These are phyloP conservation scores for Rhadinocentrus ornatus DNA, from an alignment of 2,797 vertebrate species.

Conservation along the genomic window DNA sequence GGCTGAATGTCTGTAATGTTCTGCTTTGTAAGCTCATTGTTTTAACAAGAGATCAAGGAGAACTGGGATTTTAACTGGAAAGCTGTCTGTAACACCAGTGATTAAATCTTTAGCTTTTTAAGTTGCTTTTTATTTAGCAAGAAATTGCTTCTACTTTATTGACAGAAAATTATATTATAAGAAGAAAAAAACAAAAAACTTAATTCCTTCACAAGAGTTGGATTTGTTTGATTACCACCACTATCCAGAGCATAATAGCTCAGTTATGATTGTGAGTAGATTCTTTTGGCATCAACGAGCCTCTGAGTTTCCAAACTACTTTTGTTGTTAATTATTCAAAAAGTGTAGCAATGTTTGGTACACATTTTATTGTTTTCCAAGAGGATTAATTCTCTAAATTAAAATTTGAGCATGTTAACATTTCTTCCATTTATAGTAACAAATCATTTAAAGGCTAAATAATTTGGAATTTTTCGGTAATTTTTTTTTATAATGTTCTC, in stretches of 20 bases:
- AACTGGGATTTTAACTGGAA: conserved; percentile 6
- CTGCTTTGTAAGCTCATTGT: conserved; percentile 20
- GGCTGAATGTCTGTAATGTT: no score
- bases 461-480: no score
- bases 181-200: no score
- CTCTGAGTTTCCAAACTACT: background rate
- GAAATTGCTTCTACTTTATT: background rate
- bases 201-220: background rate
- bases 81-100: background rate
- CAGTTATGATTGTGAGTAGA: background rate
- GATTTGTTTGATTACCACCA: background rate
- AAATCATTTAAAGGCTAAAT: no score
- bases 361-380: background rate
- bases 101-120: background rate
- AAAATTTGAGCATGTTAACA: background rate
- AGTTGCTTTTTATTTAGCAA: background rate
- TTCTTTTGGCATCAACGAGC: background rate
- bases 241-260: no score
- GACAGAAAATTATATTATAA: no score
- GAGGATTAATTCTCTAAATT: background rate
- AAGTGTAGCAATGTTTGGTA: no score
- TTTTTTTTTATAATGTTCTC: no score
- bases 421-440: background rate
- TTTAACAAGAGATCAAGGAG: conserved; percentile 33
- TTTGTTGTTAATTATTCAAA: background rate